phyloP scores from a whole-genome alignment of 2,888 invertebrate genomes.

The Drosophila hamatofila region DNA sequence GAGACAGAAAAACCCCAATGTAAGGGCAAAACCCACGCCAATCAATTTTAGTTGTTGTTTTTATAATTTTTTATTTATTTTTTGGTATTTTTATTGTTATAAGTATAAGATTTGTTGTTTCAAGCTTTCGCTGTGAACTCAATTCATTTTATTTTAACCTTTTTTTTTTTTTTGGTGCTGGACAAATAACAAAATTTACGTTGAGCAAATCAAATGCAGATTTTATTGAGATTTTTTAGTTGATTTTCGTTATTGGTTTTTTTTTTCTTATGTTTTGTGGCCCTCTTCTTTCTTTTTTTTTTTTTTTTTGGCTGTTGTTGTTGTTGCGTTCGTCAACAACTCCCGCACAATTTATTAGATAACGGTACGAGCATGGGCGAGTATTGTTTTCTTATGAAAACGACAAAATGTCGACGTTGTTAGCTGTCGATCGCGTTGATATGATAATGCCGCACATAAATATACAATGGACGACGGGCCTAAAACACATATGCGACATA shows the following conservation, averaged over 20 bases:
- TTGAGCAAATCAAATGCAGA: conserved; percentile 64
- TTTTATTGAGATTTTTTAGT: conserved; percentile 41
- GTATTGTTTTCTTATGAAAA: conserved; percentile 63
- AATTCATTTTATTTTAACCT: conserved; percentile 30
- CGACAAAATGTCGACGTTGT: conserved; percentile 75
- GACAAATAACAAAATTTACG: conserved; percentile 63
- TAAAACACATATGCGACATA: conserved; percentile 13
- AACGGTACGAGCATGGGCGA: conserved; percentile 53
- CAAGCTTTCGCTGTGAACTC: conserved; percentile 73
- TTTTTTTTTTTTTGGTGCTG: conserved; percentile 6
- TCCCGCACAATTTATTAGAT: conserved; percentile 79
- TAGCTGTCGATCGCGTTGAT: conserved; percentile 73
- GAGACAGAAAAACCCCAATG: conserved; percentile 33
- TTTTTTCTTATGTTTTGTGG: conserved; percentile 14
- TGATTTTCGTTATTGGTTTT: conserved; percentile 19
- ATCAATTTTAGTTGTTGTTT: conserved; percentile 24
- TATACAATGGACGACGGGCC: conserved; percentile 46
- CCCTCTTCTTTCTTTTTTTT: conserved; percentile 1
- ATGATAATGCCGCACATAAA: conserved; percentile 70
- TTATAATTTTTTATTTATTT: background rate
- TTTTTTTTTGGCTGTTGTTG: conserved; percentile 9
- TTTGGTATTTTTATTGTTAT: conserved; percentile 11
- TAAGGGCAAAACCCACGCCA: conserved; percentile 75
- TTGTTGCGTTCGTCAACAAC: conserved; percentile 53
- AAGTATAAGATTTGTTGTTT: conserved; percentile 22